Evolutionary conservation across 1,140 invertebrate species (phyloP).

Genomic region (Aculops lycopersici): DNA sequence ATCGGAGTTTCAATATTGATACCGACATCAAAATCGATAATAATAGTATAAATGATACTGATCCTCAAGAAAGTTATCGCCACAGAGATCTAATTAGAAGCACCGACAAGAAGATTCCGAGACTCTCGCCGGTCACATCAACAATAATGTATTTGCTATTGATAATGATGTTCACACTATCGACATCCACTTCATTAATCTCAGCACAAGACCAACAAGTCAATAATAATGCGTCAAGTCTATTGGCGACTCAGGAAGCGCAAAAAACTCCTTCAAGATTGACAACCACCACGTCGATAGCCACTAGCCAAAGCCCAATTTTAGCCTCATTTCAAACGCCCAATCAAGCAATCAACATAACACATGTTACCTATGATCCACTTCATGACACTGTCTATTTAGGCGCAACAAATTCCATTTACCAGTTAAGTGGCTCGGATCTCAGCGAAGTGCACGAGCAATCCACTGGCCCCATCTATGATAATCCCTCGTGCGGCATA

Average conservation of each 20-base stretch:
- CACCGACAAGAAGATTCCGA: too few species aligned
- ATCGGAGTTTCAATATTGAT: too few species aligned
- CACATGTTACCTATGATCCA: slow-evolving; percentile 27
- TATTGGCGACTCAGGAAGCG: background rate
- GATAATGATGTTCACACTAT: too few species aligned
- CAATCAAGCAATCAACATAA: slow-evolving; percentile 12
- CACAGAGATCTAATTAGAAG: too few species aligned
- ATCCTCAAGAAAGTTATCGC: too few species aligned
- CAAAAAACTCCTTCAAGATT: background rate
- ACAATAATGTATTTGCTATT: too few species aligned
- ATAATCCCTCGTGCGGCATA: slow-evolving; percentile 54
- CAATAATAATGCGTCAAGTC: background rate
- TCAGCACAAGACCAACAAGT: too few species aligned
- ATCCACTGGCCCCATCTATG: slow-evolving; percentile 36
- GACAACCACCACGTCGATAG: too few species aligned
- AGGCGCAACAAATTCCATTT: slow-evolving; percentile 45
- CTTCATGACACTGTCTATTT: slow-evolving; percentile 29
- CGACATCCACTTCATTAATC: too few species aligned
- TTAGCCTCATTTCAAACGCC: background rate
- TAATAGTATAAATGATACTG: too few species aligned
- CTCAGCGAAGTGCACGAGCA: slow-evolving; percentile 26
- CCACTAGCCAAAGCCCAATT: background rate
- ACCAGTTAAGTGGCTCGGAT: slow-evolving; percentile 40
- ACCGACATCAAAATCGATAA: too few species aligned
- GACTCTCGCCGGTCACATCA: too few species aligned